These are phyloP conservation scores for Biston stratarius DNA, from an alignment of 2,888 invertebrate species.

Conservation along the genomic window DNA sequence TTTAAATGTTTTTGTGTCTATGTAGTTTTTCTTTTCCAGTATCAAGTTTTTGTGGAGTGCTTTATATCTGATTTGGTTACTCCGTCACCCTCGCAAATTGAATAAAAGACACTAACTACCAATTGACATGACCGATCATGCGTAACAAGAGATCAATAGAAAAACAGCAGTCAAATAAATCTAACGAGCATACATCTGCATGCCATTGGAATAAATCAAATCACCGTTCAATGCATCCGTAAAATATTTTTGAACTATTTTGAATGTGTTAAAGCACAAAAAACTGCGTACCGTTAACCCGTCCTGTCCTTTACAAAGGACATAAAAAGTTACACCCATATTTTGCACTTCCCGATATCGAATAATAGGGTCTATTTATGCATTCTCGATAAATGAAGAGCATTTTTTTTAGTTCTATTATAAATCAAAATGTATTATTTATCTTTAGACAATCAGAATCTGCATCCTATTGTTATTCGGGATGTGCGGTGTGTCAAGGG, in stretches of 20 bases:
- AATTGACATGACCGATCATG: conserved; percentile 84
- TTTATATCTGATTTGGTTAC: conserved; percentile 13
- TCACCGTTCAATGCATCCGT: conserved; percentile 84
- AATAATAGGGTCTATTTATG: conserved; percentile 86
- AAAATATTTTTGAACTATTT: conserved; percentile 85
- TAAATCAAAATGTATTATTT: conserved; percentile 87
- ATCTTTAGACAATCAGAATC: conserved; percentile 85
- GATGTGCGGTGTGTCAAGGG: conserved; percentile 85
- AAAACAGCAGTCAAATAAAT: conserved; percentile 85
- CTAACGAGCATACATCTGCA: conserved; percentile 86
- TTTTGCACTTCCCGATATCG: conserved; percentile 84
- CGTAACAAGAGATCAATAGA: conserved; percentile 77
- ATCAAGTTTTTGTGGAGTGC: too few relatives aligned
- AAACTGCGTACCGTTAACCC: conserved; percentile 80
- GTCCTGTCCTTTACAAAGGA: conserved; percentile 80
- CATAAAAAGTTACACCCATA: conserved; percentile 85
- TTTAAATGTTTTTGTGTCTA: too few relatives aligned
- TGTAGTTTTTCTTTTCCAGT: too few relatives aligned
- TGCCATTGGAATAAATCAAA: conserved; percentile 86
- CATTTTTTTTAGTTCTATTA: conserved; percentile 83
- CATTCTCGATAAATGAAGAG: conserved; percentile 86
- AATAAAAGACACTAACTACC: conserved; percentile 80
- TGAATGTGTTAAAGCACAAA: conserved; percentile 75
- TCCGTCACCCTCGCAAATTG: conserved; percentile 56
- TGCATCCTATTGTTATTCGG: conserved; percentile 85